A percentile compares a stretch with the other conserved stretches of the same genome.
Conservation (phyloP, 2,888 invertebrate genomes). For the Drosophila nr. perissopoda region DNA sequence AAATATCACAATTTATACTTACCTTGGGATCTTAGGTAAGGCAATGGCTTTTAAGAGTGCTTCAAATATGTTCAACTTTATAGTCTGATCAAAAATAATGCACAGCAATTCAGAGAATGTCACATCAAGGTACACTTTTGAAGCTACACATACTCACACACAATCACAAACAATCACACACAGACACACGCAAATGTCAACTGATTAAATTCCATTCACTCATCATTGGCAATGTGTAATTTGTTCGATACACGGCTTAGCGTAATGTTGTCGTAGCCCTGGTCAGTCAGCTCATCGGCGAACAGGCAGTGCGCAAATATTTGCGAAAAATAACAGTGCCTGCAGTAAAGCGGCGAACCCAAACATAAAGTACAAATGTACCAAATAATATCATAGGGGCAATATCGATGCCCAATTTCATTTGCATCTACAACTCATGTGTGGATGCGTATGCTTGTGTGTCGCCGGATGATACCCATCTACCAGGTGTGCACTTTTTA, state of each 20-base stretch:
- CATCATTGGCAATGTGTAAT: background rate
- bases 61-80: background rate
- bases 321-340: background rate
- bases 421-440: constrained; percentile 8
- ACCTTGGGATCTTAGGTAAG: background rate
- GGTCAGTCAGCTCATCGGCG: constrained; percentile 1
- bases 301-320: constrained; percentile 4
- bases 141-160: background rate
- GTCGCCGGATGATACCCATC: constrained; percentile 27
- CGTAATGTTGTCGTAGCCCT: constrained; percentile 13
- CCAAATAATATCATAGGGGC: constrained; percentile 66
- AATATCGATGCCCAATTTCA: constrained; percentile 20
- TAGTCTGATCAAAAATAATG: background rate
- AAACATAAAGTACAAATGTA: constrained; percentile 64
- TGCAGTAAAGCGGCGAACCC: constrained; percentile 5
- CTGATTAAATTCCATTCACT: background rate
- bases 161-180: background rate
- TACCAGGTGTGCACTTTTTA: constrained; percentile 21
- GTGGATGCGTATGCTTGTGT: constrained; percentile 8
- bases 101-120: background rate
- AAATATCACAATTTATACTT: background rate
- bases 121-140: background rate
- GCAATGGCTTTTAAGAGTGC: background rate
- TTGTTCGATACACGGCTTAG: background rate
- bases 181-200: background rate